These are phyloP conservation scores for Staurois parvus DNA, from an alignment of 2,797 vertebrate species.

Conservation along the genomic window DNA sequence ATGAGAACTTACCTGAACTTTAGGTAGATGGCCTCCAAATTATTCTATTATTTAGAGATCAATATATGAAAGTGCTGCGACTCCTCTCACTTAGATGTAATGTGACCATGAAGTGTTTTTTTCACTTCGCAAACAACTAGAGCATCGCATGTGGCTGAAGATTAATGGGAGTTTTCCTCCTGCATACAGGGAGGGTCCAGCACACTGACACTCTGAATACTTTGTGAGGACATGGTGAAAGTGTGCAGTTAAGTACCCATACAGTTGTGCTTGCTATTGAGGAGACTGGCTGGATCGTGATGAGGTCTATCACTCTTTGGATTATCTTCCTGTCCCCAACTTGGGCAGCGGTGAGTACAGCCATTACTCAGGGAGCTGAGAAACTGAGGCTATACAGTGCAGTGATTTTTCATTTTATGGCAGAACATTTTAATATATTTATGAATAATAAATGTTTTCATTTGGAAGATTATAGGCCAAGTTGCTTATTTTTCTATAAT, in stretches of 20 bases:
- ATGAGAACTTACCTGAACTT: no score
- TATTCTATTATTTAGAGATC: no score
- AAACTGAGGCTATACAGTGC: background rate
- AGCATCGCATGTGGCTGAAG: slow-evolving; percentile 1
- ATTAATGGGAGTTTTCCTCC: background rate
- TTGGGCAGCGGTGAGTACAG: slow-evolving; percentile 44
- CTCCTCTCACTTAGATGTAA: no score
- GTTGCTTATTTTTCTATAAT: no score
- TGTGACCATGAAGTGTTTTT: background rate
- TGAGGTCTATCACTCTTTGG: slow-evolving; percentile 8
- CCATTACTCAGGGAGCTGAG: background rate
- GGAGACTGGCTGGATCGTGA: background rate
- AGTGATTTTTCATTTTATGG: background rate
- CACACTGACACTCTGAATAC: background rate
- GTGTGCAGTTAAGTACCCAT: background rate
- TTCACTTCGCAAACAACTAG: background rate
- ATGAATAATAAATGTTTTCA: no score
- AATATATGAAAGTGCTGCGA: no score
- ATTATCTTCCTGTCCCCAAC: background rate
- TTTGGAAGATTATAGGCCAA: no score
- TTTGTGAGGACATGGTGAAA: slow-evolving; percentile 3
- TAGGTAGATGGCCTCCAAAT: no score
- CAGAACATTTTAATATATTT: background rate
- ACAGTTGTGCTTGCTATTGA: slow-evolving; percentile 4
- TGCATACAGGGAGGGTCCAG: slow-evolving; percentile 19